phyloP scores from a whole-genome alignment of 2,797 vertebrate species.

The Moxostoma hubbsi region DNA sequence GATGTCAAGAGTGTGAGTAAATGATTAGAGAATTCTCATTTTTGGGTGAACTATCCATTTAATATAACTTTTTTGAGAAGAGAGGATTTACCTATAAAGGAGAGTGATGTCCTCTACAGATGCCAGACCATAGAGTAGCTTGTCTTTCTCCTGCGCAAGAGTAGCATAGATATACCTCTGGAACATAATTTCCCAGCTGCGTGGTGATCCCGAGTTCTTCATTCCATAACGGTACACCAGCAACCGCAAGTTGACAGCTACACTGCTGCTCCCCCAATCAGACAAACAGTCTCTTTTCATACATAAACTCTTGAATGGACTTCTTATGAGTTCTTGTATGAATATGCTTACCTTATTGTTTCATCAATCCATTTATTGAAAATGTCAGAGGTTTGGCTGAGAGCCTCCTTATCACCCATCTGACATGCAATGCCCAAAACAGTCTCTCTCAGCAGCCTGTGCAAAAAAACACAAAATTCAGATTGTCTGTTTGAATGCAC shows the following conservation, averaged over 20 bases:
- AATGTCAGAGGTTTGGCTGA: slow-evolving; percentile 72
- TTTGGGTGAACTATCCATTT: too few species aligned
- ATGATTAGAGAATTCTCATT: background rate
- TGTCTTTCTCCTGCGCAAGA: slow-evolving; percentile 96
- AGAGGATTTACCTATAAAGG: slow-evolving; percentile 78
- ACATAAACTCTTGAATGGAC: slow-evolving; percentile 11
- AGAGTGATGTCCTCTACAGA: slow-evolving; percentile 82
- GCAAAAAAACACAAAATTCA: background rate
- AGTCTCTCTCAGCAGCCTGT: slow-evolving; percentile 87
- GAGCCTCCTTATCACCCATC: slow-evolving; percentile 75
- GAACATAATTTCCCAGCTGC: slow-evolving; percentile 86
- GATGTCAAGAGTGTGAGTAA: background rate
- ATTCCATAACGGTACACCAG: slow-evolving; percentile 93
- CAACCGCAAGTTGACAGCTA: slow-evolving; percentile 87
- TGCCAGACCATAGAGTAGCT: slow-evolving; percentile 91
- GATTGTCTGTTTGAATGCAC: background rate
- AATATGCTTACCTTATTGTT: slow-evolving; percentile 63
- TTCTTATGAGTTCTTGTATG: background rate
- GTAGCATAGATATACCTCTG: slow-evolving; percentile 77
- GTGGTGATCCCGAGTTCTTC: slow-evolving; percentile 78
- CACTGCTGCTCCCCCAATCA: slow-evolving; percentile 68
- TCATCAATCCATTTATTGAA: slow-evolving; percentile 83
- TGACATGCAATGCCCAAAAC: slow-evolving; percentile 87
- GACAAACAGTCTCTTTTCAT: background rate
- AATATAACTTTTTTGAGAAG: background rate